Base-by-base conservation (phyloP, 2,888 invertebrate genomes). In the Leptura quadrifasciata region DNA sequence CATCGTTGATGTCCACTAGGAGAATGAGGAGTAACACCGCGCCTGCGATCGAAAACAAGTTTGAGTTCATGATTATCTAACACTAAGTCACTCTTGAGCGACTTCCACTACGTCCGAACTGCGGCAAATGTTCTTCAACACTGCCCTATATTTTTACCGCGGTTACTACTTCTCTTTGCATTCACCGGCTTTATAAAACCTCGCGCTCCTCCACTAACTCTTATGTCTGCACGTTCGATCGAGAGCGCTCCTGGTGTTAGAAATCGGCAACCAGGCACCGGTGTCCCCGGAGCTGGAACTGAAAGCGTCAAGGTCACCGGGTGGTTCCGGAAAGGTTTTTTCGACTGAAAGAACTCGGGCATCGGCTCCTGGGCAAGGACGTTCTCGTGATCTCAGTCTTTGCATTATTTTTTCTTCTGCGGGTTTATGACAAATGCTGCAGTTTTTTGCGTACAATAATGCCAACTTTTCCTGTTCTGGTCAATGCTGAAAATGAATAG, bases 101-200 rank as follows among this genome's bases (percentile, higher is more conserved):
- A 77, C 79, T 76, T 70, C 65, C 76, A 74, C 79, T 69, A 61
- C 71, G 71, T 61, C 71, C 61, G 71, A 61, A 35, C 71, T 52
- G 24, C 77, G 76, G 65, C 74, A 72, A 57, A 57, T 68, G 73
- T 54, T 76, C 70, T 75, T 77, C 72, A 72, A 71, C 78, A 77
- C 80, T 78, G 76, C 74, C 79, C 79, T 79, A 75, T 74, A 76
- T 79, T 77, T 76, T 75, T 72, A 74, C 77, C 76, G 79, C 79
- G 76, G 79, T 74, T 74, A 79, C 79, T 76, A 74, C 64, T 75
- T 31, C 77, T 77, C 76, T 77, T 76, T 67, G 67, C 73, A 63
- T 70, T 74, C 74, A 74, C 77, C 57, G 74, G 65, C 76, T 77
- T 79, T 79, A 72, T 79, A 79, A 79, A 79, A 79, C 79, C 79